Evolutionary conservation across 2,113 vertebrate species (phyloP).

Genomic region (Paradoxurus hermaphroditus): DNA sequence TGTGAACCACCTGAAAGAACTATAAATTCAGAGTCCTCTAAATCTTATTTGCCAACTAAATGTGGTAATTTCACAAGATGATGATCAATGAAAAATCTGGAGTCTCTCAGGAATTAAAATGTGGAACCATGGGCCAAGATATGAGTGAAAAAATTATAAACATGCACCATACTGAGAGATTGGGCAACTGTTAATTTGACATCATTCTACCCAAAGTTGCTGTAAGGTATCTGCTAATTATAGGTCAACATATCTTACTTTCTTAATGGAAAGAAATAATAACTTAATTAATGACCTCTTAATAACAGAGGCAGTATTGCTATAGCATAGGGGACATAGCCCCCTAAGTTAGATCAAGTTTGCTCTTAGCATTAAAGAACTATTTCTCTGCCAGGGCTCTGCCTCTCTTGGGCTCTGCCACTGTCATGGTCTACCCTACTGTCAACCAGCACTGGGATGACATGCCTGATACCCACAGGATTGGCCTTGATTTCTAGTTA

Average conservation of each 20-base stretch:
- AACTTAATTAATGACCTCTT: neutral
- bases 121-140: neutral
- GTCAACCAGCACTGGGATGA: neutral
- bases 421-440: neutral
- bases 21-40: neutral
- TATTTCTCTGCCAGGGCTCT: neutral
- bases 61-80: neutral
- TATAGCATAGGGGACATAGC: neutral
- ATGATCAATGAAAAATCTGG: neutral
- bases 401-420: neutral
- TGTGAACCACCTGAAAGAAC: neutral
- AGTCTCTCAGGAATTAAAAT: neutral
- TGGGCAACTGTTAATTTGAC: neutral
- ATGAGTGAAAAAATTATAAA: neutral
- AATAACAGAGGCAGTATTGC: neutral
- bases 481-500: neutral
- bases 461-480: neutral
- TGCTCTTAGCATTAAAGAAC: neutral
- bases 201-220: neutral
- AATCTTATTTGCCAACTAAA: neutral
- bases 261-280: neutral
- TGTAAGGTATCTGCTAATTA: neutral
- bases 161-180: neutral
- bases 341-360: neutral
- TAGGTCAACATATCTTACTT: neutral